Conservation (phyloP, 1,140 invertebrate genomes). For the Drosophila insularis region DNA sequence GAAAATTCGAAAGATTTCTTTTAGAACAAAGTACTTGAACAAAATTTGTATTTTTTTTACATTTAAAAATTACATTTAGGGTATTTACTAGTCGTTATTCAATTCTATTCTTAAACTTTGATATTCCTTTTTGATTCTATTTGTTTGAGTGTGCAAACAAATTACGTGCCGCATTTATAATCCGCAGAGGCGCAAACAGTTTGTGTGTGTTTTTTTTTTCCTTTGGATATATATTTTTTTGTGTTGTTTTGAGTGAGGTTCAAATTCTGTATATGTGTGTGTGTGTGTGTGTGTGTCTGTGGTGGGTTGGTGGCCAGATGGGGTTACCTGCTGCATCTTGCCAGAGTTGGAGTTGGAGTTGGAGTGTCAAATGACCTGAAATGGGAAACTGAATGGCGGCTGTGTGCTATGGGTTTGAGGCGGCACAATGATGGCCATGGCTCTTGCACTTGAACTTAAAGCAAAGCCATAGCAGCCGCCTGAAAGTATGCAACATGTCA, state of each 20-base stretch:
- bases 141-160: constrained; percentile 51
- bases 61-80: background rate
- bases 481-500: constrained; percentile 43
- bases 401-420: background rate
- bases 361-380: constrained; percentile 17
- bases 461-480: constrained; percentile 25
- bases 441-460: constrained; percentile 73
- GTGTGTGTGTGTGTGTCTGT: constrained; percentile 15
- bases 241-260: constrained; percentile 35
- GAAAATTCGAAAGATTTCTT: too few relatives aligned
- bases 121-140: constrained; percentile 1
- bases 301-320: background rate
- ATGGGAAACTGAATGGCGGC: constrained; percentile 6
- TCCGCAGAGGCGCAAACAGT: constrained; percentile 37
- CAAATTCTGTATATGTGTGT: constrained; percentile 13
- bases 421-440: constrained; percentile 13
- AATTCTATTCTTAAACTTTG: too few relatives aligned
- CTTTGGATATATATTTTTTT: background rate
- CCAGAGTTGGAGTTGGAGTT: background rate
- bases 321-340: constrained; percentile 13
- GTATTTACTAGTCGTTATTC: constrained; percentile 11
- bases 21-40: too few relatives aligned
- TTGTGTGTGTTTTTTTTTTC: constrained; percentile 14
- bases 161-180: constrained; percentile 70
- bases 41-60: too few relatives aligned